Conservation (phyloP, 2,797 vertebrate species). For the Iguana delicatissima region DNA sequence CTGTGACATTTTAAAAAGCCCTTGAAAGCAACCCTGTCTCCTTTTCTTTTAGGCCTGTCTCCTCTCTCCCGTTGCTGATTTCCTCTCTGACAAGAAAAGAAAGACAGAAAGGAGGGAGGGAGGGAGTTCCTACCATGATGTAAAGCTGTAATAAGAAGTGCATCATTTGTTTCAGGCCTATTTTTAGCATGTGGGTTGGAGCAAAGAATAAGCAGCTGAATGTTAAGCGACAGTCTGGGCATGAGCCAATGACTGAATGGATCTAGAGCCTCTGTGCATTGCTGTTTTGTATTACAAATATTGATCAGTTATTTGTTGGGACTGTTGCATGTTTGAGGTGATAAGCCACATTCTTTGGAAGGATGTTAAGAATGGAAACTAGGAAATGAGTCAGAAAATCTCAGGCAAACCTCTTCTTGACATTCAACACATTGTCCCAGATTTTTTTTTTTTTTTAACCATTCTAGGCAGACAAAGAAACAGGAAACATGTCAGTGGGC, state of each 20-base stretch:
- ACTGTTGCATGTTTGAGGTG: conserved; percentile 35
- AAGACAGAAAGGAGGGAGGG: not conserved
- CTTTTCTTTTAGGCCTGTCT: conserved; percentile 30
- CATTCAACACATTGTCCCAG: conserved; percentile 58
- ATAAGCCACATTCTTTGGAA: conserved; percentile 59
- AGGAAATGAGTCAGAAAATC: conserved; percentile 72
- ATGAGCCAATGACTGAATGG: conserved; percentile 43
- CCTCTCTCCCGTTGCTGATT: conserved; percentile 1
- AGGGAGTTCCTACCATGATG: conserved; percentile 31
- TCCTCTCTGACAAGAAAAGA: conserved; percentile 45
- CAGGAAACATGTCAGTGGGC: conserved; percentile 72
- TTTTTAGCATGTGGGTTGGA: conserved; percentile 34
- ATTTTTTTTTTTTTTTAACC: conserved; percentile 3
- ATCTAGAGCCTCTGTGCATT: conserved; percentile 10
- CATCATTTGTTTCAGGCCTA: conserved; percentile 18
- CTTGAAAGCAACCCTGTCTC: conserved; percentile 25
- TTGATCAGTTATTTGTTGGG: conserved; percentile 43
- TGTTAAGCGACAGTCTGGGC: conserved; percentile 22
- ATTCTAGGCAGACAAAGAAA: conserved; percentile 70
- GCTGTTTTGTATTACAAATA: conserved; percentile 51
- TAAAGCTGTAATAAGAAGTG: conserved; percentile 45
- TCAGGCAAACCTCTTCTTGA: conserved; percentile 59
- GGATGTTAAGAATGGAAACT: conserved; percentile 67
- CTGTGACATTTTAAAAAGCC: conserved; percentile 54
- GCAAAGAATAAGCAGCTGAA: conserved; percentile 42